Percentiles rank a stretch among this genome's conserved stretches.
phyloP scores from a whole-genome alignment of 2,797 vertebrate genomes.

The Botia almorhae region DNA sequence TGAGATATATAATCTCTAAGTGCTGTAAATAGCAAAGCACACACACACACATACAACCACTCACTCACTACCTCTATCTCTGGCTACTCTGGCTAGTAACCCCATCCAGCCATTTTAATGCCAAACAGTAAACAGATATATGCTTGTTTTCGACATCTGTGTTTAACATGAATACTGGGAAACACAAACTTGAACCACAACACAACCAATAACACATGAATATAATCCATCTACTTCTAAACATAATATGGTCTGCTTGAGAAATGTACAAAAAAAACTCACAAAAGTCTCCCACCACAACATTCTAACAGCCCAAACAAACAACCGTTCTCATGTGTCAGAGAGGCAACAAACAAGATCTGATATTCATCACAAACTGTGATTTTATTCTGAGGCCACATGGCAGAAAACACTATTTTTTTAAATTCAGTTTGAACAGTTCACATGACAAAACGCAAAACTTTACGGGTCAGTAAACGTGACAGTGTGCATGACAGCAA shows the following conservation, averaged over 20 bases:
- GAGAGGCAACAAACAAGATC: not conserved
- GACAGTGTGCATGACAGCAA: constrained; percentile 5
- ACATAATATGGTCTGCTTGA: not conserved
- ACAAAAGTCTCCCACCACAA: not conserved
- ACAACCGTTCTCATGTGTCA: not conserved
- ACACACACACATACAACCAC: not conserved
- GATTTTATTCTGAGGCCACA: not conserved
- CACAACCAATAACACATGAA: not conserved
- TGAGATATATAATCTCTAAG: constrained; percentile 26
- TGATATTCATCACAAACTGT: not conserved
- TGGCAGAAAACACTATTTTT: not conserved
- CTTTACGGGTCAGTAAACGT: not conserved
- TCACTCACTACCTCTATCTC: not conserved
- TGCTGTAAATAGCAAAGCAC: constrained; percentile 37
- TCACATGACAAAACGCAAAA: constrained; percentile 6
- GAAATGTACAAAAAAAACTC: not conserved
- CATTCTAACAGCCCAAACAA: not conserved
- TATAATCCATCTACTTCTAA: not conserved
- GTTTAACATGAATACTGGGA: constrained; percentile 54
- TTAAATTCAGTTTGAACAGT: constrained; percentile 3
- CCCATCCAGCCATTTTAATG: constrained; percentile 45
- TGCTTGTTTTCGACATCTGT: constrained; percentile 54
- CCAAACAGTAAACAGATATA: constrained; percentile 59
- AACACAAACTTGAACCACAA: constrained; percentile 30
- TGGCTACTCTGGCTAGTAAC: constrained; percentile 40